Base-by-base conservation (phyloP, 1,140 invertebrate genomes). In the Drosophila arawakana region DNA sequence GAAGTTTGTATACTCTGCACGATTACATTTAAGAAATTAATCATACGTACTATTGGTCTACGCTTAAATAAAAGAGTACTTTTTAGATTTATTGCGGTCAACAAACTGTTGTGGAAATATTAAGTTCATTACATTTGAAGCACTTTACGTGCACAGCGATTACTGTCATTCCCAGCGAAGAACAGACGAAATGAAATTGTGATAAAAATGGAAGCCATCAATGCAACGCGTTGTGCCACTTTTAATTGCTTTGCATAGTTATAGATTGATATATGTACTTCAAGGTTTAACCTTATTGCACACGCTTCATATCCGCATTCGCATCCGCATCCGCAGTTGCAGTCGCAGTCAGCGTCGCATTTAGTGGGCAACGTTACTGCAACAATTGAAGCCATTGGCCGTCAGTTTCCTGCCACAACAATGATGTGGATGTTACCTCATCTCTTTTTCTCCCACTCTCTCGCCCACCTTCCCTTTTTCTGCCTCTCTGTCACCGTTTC, bases 211-310 rank as follows among this genome's bases (percentile, higher is more conserved):
- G 54, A 50, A 15, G 49, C 35, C 15, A 37, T 73, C 68, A 67
- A 52, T 67, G 74, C 62, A 54, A 25, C 41, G 46, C 59, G 25
- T 30, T 73, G 70, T 77, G 71, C 59, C 71, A 59, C n/a, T 77
- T 77, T 74, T 77, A 77, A 77, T 77, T 77, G 75, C 75, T 65
- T 74, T 74, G 75, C 75, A 77, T 74, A 77, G 71, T 35, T 55
- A 49, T 54, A 54, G 30, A 50, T 47, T 35, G 43, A n/a, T 25
- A 15, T 59, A 63, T 2, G 34, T 10, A 15, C 7, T 58, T n/a
- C 15, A 65, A 6, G 15, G 21, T 58, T 44, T 37, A 30, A 54
- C 21, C 50, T 70, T 70, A 62, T 63, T 69, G 60, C 34, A 39
- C 34, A 61, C 46, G 61, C 46, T 50, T 52, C 46, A 35, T 34